A percentile compares a stretch with the other conserved stretches of the same genome.
Evolutionary conservation across 1,140 invertebrate species (phyloP).

Genomic region (Hirudo medicinalis): DNA sequence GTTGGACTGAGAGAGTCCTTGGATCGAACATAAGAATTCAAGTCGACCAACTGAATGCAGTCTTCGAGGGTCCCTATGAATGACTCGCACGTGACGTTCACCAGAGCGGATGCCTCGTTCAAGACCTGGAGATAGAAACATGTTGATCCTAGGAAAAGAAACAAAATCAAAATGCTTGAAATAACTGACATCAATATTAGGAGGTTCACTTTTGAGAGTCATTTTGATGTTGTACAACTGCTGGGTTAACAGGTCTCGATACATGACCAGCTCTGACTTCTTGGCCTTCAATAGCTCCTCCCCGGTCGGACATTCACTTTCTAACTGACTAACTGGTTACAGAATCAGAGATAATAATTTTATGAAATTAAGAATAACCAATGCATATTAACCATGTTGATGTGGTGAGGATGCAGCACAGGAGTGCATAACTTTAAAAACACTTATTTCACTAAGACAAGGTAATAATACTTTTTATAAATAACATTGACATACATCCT

Average conservation of each 20-base stretch:
- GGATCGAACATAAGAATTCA: no score
- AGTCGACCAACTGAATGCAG: constrained; percentile 55
- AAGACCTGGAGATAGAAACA: constrained; percentile 49
- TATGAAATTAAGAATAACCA: no score
- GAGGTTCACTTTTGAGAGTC: constrained; percentile 46
- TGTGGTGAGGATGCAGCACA: no score
- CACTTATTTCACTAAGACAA: no score
- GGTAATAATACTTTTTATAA: no score
- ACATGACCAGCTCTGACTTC: constrained; percentile 62
- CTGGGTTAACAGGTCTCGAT: constrained; percentile 70
- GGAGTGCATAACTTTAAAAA: no score
- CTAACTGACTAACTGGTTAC: background rate
- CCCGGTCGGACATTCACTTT: constrained; percentile 21
- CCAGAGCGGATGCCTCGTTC: constrained; percentile 57
- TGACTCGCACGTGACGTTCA: constrained; percentile 66
- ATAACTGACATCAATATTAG: constrained; percentile 50
- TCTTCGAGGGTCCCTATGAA: constrained; percentile 68
- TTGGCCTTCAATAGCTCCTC: constrained; percentile 49
- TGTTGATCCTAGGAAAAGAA: constrained; percentile 9
- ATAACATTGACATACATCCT: no score
- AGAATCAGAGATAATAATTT: background rate
- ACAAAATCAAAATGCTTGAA: constrained; percentile 1
- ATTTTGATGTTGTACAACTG: constrained; percentile 65
- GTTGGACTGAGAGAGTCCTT: no score
- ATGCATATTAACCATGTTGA: no score